Evolutionary conservation across 2,888 invertebrate genomes (phyloP).

Genomic region (Monopis laevigella): DNA sequence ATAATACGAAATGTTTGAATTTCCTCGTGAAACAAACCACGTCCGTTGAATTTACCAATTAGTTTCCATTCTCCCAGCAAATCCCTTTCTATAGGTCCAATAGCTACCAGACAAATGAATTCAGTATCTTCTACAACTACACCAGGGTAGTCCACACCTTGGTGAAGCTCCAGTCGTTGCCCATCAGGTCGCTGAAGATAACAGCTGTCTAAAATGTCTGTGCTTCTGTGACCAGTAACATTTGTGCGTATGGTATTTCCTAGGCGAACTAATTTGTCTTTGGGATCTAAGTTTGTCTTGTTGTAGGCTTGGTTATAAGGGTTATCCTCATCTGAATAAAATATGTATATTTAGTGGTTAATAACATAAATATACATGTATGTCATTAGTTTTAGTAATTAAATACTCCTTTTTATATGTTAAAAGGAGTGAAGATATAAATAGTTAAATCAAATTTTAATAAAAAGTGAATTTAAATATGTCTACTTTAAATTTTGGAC

Average conservation of each 20-base stretch:
- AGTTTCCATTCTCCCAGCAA: constrained; percentile 30
- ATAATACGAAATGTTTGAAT: constrained; percentile 23
- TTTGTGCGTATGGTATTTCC: constrained; percentile 21
- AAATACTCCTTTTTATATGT: no score
- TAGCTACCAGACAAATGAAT: constrained; percentile 22
- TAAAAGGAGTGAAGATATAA: no score
- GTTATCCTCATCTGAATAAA: constrained; percentile 27
- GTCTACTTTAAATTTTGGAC: no score
- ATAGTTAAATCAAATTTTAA: no score
- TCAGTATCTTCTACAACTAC: constrained; percentile 20
- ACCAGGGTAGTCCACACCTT: constrained; percentile 16
- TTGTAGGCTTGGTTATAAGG: constrained; percentile 31
- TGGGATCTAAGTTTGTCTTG: constrained; percentile 21
- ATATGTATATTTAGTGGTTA: no score
- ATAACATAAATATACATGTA: no score
- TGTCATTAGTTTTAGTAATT: no score
- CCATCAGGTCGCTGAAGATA: constrained; percentile 16
- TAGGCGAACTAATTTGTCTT: constrained; percentile 23
- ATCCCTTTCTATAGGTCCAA: constrained; percentile 24
- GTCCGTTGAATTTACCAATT: constrained; percentile 29
- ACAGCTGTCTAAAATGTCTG: constrained; percentile 25
- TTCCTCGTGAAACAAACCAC: constrained; percentile 24
- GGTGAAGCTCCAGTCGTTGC: constrained; percentile 18
- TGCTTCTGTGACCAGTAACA: constrained; percentile 16
- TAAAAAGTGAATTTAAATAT: no score